Evolutionary conservation across 2,113 vertebrate species (phyloP), one percentile per base, ranked within the genome.

Genomic region (Elanus axillaris): DNA sequence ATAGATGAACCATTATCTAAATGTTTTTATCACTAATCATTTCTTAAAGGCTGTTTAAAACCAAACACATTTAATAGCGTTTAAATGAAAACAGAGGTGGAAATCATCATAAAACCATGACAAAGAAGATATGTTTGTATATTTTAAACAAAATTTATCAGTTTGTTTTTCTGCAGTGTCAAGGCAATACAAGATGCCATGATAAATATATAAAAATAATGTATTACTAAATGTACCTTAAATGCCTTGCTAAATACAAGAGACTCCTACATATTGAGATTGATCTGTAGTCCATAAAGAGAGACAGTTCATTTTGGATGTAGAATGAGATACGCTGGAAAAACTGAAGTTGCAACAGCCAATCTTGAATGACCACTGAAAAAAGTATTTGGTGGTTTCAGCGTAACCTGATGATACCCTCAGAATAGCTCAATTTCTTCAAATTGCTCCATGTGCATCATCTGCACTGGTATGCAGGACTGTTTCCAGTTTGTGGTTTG

Each of bases 31-130:
- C 34, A 11, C 29, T 86, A 80, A 88, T 72, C 13, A 58, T 85
- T 94, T 91, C 64, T 89, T 83, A 68, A 64, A 93, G 36, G 36
- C 40, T 84, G 74, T 77, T 88, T 43, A 52, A 86, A 95, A 38
- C 60, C 59, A 55, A 90, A 67, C 16, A 47, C 3, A 9, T 71
- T 63, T 56, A 67, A 53, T 36, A 78, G 34, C 13, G 36, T 84
- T 77, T 84, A 67, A 80, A 93, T 71, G 34, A 84, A 93, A 94
- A 43, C 50, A 69, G 74, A 73, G 7, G 52, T 77, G 48, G 55
- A 82, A 86, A 40, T 83, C 5, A 11, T 78, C 27, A 32, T 36
- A 62, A 92, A 92, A 62, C 19, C 16, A 20, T 52, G 55, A 63
- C 29, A 43, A 69, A 72, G 47, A 50, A 88, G 59, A 7, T 66